Percentiles rank a stretch among this genome's conserved stretches.
These are phyloP conservation scores for Melanotaenia nigrans DNA, from an alignment of 2,797 vertebrate genomes.

Conservation along the genomic window DNA sequence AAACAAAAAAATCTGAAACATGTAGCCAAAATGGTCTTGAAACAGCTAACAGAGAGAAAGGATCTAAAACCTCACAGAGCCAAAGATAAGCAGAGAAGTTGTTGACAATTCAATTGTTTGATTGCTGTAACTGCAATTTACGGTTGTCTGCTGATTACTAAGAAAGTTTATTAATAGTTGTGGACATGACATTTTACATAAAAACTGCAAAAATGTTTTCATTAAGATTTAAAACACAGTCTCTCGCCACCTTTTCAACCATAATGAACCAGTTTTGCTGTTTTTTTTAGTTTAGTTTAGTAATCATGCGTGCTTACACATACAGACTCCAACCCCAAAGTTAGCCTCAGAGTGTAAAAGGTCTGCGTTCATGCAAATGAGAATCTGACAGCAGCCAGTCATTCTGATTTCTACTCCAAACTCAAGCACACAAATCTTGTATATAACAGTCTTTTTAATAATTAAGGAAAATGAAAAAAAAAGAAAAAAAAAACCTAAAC, in stretches of 20 bases:
- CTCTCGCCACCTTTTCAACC: not conserved
- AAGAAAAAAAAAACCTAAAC: not conserved
- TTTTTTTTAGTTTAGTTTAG: not conserved
- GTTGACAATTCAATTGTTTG: not conserved
- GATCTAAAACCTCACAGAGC: not conserved
- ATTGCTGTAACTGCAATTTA: not conserved
- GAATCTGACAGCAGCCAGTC: not conserved
- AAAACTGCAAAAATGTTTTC: not conserved
- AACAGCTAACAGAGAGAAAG: not conserved
- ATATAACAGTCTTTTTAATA: not conserved
- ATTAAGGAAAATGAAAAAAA: conserved; percentile 1
- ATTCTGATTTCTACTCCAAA: not conserved
- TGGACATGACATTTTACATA: not conserved
- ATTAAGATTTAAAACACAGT: no score
- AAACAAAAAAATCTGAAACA: not conserved
- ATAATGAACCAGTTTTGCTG: not conserved
- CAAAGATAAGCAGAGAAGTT: not conserved
- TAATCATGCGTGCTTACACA: not conserved
- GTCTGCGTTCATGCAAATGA: not conserved
- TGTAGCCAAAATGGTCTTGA: not conserved
- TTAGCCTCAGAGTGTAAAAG: not conserved
- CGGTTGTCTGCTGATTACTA: not conserved
- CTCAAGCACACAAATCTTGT: not conserved
- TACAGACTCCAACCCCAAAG: not conserved
- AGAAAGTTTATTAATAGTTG: not conserved